Base-by-base conservation (phyloP, 1,140 invertebrate species). In the Cyphomyrmex costatus region DNA sequence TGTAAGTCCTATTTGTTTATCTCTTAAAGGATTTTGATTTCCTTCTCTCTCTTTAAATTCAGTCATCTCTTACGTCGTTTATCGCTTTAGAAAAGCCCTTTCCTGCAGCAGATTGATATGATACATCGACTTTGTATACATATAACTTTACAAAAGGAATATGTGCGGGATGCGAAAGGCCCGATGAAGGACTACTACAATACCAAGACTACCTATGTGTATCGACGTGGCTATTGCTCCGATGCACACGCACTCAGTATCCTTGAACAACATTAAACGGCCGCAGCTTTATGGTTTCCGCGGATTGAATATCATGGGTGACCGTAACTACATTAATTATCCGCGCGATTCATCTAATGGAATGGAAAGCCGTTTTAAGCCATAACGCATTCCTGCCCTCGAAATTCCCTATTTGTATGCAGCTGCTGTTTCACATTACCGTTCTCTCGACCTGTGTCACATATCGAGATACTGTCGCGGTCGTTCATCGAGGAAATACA, bases 261-360 rank as follows among this genome's bases (percentile, higher is more conserved):
- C 49, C 49, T 85, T 63, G 60, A 30, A 51, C 46, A 85, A 85
- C 60, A 65, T 76, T 65, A 77, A 63, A 85, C 19, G 46, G 60
- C 60, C 71, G 60, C 58, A 24, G 82, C 73, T 77, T 76, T 65
- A 85, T 78, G 60, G 71, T 85, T 78, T 85, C 60, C 60, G 46
- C 60, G 73, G 73, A 85, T 85, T 78, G 73, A 85, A 85, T 85
- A 85, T 77, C 82, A 85, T 66, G 82, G 70, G 10, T 42, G 46
- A 78, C 46, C 73, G 73, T 78, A 85, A 78, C 82, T 85, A 51
- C 82, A 78, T 85, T 85, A 85, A 85, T 85, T 85, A 78, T 78
- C 60, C 61, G 10, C 30, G 58, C 58, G 82, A 85, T 85, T 85
- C 82, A 78, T 66, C 61, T 85, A 85, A 85, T 84, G 71, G 82